Conservation (phyloP, 2,888 invertebrate species). For the Rosalia funebris region DNA sequence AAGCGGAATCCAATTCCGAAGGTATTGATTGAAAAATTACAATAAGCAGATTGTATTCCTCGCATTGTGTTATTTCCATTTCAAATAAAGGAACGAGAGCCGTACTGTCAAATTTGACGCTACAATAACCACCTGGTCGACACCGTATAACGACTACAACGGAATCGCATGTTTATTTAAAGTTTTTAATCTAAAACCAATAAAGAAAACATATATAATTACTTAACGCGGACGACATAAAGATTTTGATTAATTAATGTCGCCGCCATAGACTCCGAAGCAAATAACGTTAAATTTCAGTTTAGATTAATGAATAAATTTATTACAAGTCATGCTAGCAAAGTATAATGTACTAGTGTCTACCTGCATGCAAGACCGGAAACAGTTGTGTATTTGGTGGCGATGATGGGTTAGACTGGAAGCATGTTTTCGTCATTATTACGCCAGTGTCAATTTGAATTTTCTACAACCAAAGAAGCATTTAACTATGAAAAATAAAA, state of each 20-base stretch:
- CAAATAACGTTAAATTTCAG: conserved; percentile 9
- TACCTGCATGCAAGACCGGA: conserved; percentile 10
- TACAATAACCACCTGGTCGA: conserved; percentile 39
- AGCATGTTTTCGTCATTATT: background rate
- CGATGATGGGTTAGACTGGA: background rate
- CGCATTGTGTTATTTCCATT: conserved; percentile 51
- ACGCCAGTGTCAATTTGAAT: too few species aligned
- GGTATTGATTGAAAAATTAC: conserved; percentile 42
- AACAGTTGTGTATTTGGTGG: background rate
- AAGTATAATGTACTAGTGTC: background rate
- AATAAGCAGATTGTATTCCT: conserved; percentile 51
- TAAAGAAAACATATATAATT: conserved; percentile 24
- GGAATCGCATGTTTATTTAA: conserved; percentile 13
- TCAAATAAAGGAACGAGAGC: conserved; percentile 51
- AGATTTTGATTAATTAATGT: conserved; percentile 22
- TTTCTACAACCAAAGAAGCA: too few species aligned
- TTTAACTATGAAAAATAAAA: too few species aligned
- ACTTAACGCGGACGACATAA: conserved; percentile 1
- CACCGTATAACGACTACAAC: conserved; percentile 5
- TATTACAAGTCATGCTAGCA: conserved; percentile 4
- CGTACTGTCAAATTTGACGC: conserved; percentile 49
- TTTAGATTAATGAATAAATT: conserved; percentile 14
- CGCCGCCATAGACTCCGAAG: conserved; percentile 7
- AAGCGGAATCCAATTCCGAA: conserved; percentile 28
- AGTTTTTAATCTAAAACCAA: conserved; percentile 13